These are phyloP conservation scores for Ophiothrix spiculata DNA, from an alignment of 35 echinoderm and acorn worm species.

Conservation along the genomic window DNA sequence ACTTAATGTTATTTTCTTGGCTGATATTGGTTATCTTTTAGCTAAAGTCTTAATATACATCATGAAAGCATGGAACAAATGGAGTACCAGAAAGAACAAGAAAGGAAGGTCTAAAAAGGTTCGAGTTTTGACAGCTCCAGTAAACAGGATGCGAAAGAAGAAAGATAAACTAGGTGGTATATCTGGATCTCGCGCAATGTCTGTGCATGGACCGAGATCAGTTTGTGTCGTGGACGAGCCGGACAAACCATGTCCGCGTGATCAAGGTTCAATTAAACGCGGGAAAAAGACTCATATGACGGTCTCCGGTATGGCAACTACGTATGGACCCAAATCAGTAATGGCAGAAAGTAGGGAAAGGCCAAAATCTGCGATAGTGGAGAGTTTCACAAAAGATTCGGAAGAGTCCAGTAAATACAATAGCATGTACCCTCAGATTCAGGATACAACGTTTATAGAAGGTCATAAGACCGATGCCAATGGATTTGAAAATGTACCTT, in stretches of 20 bases:
- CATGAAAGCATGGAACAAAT: not conserved
- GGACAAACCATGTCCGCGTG: not conserved
- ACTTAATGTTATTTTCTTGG: constrained; percentile 58
- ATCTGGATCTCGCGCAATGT: not conserved
- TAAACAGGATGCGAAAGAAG: not conserved
- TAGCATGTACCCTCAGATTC: not conserved
- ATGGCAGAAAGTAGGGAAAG: not conserved
- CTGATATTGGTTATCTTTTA: constrained; percentile 66
- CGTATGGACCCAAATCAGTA: not conserved
- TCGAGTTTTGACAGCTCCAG: no score
- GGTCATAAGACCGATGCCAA: not conserved
- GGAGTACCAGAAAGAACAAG: no score
- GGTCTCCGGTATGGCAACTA: not conserved
- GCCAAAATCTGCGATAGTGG: not conserved
- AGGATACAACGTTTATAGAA: not conserved
- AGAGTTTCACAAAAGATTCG: no score
- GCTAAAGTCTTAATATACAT: constrained; percentile 26
- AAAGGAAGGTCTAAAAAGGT: no score
- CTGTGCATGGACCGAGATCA: not conserved
- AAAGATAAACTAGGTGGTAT: not conserved
- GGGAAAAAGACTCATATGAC: not conserved
- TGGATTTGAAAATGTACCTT: not conserved
- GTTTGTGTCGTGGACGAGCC: not conserved
- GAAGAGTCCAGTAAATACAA: not conserved
- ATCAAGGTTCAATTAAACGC: not conserved